A percentile compares a stretch with the other conserved stretches of the same genome.
Evolutionary conservation across 2,113 vertebrate species (phyloP).

Genomic region (Vulpes lagopus): DNA sequence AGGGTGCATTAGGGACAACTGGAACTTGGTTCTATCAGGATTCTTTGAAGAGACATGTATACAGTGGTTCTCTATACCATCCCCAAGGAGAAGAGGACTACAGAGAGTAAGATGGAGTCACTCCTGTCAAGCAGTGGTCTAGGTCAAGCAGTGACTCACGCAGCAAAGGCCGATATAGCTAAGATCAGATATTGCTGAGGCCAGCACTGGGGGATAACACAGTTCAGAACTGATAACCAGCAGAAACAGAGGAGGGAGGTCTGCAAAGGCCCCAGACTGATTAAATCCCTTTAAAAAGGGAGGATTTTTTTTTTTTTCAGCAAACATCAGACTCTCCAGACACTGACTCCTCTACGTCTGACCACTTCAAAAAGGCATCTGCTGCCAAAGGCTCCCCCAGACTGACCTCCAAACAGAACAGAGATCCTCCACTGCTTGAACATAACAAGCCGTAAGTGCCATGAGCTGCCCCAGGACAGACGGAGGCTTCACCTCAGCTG

Average conservation of each 20-base stretch:
- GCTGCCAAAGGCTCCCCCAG: not conserved
- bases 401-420: not conserved
- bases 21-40: not conserved
- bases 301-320: not conserved
- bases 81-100: not conserved
- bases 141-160: not conserved
- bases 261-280: not conserved
- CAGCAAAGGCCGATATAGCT: not conserved
- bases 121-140: not conserved
- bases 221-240: not conserved
- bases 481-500: not conserved
- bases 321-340: not conserved
- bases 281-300: not conserved
- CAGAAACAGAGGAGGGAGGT: not conserved
- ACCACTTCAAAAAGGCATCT: not conserved
- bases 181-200: not conserved
- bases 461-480: not conserved
- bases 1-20: rapidly evolving
- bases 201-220: not conserved
- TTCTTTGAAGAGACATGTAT: not conserved
- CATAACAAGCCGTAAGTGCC: not conserved
- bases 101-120: not conserved
- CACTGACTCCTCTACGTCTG: not conserved
- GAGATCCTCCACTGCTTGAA: not conserved
- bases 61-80: not conserved